Percentiles rank a stretch among this genome's conserved stretches.
These are phyloP conservation scores for Diplodus sargus DNA, from an alignment of 2,797 vertebrate genomes.

Conservation along the genomic window DNA sequence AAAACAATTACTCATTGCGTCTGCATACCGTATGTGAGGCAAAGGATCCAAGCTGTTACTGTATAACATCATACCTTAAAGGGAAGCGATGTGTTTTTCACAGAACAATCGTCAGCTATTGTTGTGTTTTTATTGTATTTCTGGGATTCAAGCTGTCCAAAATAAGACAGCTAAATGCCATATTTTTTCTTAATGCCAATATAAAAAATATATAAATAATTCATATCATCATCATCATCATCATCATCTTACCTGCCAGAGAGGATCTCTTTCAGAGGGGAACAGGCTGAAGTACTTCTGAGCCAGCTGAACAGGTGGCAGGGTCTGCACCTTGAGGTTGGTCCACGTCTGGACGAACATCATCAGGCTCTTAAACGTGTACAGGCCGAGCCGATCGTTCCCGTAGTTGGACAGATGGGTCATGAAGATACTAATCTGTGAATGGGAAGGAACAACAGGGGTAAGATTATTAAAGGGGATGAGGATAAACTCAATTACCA, in stretches of 20 bases:
- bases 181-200: neutral
- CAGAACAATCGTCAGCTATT: neutral
- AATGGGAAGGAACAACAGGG: neutral
- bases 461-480: neutral
- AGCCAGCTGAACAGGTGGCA: conserved; percentile 94
- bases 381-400: conserved; percentile 96
- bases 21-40: neutral
- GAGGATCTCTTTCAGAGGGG: conserved; percentile 95
- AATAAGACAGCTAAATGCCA: neutral
- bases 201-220: conserved; percentile 3
- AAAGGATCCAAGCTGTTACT: neutral
- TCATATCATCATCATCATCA: neutral
- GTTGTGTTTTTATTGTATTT: neutral
- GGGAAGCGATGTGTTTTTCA: neutral
- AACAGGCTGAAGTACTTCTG: conserved; percentile 99
- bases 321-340: conserved; percentile 95
- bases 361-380: conserved; percentile 97
- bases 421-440: conserved; percentile 99
- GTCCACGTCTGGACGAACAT: conserved; percentile 97
- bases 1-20: conserved; percentile 9
- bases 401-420: conserved; percentile 99
- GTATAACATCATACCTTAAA: neutral
- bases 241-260: conserved; percentile 92
- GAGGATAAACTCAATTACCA: neutral
- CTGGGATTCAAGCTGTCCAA: neutral